Evolutionary conservation across 2,113 vertebrate genomes (phyloP).

Genomic region (Arizona elegans): DNA sequence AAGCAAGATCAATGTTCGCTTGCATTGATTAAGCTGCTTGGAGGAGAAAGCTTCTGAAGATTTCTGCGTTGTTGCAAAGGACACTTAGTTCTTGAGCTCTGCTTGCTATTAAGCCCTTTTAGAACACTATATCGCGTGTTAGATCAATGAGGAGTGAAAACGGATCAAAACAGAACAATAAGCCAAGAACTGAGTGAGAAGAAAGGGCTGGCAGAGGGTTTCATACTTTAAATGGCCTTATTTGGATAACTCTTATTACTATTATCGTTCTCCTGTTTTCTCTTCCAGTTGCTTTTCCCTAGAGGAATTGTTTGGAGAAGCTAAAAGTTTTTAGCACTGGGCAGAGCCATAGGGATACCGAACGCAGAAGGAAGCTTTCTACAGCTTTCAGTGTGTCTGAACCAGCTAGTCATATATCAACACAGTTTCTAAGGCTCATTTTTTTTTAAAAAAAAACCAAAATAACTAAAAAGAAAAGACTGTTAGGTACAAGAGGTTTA

Average conservation of each 20-base stretch:
- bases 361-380: conserved; percentile 55
- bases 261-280: background rate
- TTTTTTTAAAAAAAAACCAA: conserved; percentile 6
- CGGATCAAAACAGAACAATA: conserved; percentile 54
- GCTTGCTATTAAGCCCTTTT: conserved; percentile 21
- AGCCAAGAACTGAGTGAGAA: conserved; percentile 62
- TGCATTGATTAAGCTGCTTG: background rate
- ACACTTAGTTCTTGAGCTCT: background rate
- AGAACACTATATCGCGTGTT: conserved; percentile 32
- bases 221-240: conserved; percentile 44
- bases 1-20: conserved; percentile 40
- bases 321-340: conserved; percentile 55
- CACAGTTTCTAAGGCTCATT: conserved; percentile 20
- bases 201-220: conserved; percentile 57
- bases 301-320: conserved; percentile 56
- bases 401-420: conserved; percentile 38
- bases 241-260: background rate
- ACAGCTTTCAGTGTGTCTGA: conserved; percentile 41
- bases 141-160: conserved; percentile 60
- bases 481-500: conserved; percentile 30
- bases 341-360: conserved; percentile 57
- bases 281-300: conserved; percentile 50
- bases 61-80: conserved; percentile 1
- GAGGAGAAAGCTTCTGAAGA: background rate
- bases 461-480: conserved; percentile 14